phyloP scores from a whole-genome alignment of 2,797 vertebrate genomes.

The Coccyzus lansbergi region DNA sequence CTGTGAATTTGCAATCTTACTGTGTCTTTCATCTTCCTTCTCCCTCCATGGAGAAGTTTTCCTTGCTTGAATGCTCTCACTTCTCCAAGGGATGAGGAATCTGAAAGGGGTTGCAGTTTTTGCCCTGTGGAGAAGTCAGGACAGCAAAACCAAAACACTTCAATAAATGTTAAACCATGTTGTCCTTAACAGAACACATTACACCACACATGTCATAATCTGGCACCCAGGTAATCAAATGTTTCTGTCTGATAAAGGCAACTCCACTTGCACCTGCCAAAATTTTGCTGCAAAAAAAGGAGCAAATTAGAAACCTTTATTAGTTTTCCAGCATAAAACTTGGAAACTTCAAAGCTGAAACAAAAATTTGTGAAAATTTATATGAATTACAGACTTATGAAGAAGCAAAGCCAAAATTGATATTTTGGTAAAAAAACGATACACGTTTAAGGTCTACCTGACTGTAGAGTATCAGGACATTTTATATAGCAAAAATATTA shows the following conservation, averaged over 20 bases:
- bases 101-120: neutral
- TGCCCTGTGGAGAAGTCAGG: neutral
- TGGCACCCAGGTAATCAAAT: neutral
- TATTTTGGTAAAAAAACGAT: neutral
- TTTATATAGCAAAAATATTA: neutral
- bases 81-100: neutral
- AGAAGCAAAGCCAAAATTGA: accelerated
- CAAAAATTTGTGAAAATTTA: neutral
- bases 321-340: neutral
- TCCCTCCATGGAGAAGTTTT: neutral
- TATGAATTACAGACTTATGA: neutral
- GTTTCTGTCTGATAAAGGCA: neutral
- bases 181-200: neutral
- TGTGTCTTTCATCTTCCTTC: neutral
- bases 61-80: neutral
- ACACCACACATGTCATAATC: accelerated
- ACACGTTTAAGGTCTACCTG: neutral
- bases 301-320: accelerated
- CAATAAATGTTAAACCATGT: neutral
- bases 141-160: neutral
- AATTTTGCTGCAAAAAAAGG: neutral
- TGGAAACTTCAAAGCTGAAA: neutral
- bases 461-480: neutral
- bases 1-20: neutral
- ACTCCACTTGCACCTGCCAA: neutral